Conservation (phyloP, 2,888 invertebrate species). For the Cylloceria caligata region DNA sequence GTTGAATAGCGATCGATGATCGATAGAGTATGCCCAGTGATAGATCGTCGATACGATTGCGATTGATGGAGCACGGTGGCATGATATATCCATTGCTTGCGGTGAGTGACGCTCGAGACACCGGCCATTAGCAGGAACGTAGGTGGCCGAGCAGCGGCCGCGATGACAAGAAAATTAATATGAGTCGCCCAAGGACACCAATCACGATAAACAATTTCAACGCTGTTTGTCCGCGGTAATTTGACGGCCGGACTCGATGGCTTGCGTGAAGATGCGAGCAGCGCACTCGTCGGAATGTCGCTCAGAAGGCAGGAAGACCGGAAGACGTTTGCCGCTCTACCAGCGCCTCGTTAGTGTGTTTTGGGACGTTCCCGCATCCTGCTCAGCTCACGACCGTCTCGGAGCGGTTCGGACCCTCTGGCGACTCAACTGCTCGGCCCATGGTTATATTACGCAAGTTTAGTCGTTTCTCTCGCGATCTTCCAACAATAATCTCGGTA, state of each 20-base stretch:
- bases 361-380: constrained; percentile 36
- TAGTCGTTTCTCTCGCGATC: constrained; percentile 41
- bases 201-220: constrained; percentile 44
- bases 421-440: constrained; percentile 15
- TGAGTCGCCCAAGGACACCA: constrained; percentile 38
- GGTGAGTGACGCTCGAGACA: constrained; percentile 30
- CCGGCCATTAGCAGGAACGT: background rate
- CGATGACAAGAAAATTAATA: constrained; percentile 43
- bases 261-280: constrained; percentile 17
- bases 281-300: background rate
- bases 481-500: constrained; percentile 26
- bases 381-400: constrained; percentile 22
- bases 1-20: constrained; percentile 30
- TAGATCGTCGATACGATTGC: constrained; percentile 36
- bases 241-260: constrained; percentile 12
- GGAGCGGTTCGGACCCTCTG: constrained; percentile 27
- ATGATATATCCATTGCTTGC: background rate
- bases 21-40: constrained; percentile 32
- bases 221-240: constrained; percentile 38
- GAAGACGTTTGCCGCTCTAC: background rate
- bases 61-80: constrained; percentile 9
- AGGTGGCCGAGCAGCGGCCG: background rate
- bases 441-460: constrained; percentile 44
- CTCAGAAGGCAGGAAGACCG: background rate
- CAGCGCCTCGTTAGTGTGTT: constrained; percentile 55